Evolutionary conservation across 2,113 vertebrate genomes (phyloP).

Genomic region (Grus americana): DNA sequence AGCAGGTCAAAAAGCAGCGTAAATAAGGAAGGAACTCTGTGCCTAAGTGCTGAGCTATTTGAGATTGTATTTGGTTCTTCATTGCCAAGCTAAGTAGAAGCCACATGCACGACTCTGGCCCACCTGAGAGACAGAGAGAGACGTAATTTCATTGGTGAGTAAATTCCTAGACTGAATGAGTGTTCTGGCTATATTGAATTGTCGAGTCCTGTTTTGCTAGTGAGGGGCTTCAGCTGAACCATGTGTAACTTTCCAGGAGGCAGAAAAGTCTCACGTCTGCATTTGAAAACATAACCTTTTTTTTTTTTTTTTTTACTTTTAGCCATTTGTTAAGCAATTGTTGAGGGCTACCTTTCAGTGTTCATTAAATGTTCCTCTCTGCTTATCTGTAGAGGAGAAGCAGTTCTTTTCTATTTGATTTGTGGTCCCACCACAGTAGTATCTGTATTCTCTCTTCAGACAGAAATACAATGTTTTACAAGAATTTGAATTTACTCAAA

Average conservation of each 20-base stretch:
- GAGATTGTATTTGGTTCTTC: neutral
- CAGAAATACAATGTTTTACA: neutral
- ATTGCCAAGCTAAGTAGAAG: neutral
- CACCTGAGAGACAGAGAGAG: neutral
- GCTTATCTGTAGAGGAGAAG: neutral
- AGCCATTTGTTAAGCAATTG: neutral
- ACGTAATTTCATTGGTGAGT: neutral
- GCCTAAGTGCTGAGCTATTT: neutral
- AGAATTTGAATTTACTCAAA: neutral
- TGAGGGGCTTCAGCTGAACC: neutral
- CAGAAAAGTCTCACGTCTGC: neutral
- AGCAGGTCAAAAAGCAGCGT: neutral
- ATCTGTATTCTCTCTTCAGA: neutral
- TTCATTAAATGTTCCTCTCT: neutral
- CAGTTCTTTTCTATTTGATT: neutral
- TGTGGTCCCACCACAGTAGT: neutral
- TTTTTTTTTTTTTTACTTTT: neutral
- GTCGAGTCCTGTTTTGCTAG: neutral
- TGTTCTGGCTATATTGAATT: neutral
- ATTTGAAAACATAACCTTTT: neutral
- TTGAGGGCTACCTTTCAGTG: neutral
- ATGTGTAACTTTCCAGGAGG: neutral
- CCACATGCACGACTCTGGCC: neutral
- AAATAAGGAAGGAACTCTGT: neutral
- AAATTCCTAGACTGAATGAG: neutral